phyloP scores from a whole-genome alignment of 2,797 vertebrate species.

The Malurus leucopterus region DNA sequence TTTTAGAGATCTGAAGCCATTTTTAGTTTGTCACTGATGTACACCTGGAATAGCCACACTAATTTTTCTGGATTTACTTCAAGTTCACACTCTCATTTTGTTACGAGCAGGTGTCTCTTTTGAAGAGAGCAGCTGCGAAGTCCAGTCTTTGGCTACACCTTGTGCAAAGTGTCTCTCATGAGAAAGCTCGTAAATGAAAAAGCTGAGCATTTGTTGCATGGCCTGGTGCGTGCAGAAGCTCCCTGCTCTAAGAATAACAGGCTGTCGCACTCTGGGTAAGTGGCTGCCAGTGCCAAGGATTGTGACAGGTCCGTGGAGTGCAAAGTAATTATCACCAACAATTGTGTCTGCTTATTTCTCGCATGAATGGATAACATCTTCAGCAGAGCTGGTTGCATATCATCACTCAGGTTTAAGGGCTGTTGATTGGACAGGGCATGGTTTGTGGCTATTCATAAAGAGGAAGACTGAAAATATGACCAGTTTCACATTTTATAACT shows the following conservation, averaged over 20 bases:
- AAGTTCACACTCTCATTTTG: not conserved
- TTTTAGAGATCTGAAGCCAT: not conserved
- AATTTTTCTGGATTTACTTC: not conserved
- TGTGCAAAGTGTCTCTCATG: not conserved
- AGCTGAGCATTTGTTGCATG: not conserved
- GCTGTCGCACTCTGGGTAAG: not conserved
- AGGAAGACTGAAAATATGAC: slow-evolving; percentile 45
- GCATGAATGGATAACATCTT: slow-evolving; percentile 56
- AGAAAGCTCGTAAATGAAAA: not conserved
- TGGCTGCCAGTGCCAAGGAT: slow-evolving; percentile 32
- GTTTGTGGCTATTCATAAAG: slow-evolving; percentile 58
- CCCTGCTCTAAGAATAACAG: not conserved
- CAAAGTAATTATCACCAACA: slow-evolving; percentile 60
- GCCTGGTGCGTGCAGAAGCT: not conserved
- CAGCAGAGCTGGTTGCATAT: slow-evolving; percentile 34
- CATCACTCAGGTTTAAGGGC: slow-evolving; percentile 47
- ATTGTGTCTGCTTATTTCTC: slow-evolving; percentile 56
- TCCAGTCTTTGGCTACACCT: not conserved
- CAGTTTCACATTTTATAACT: slow-evolving; percentile 49
- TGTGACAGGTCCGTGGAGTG: slow-evolving; percentile 8
- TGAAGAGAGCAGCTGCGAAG: not conserved
- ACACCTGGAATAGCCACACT: not conserved
- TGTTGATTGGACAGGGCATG: slow-evolving; percentile 25
- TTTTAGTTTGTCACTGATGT: not conserved
- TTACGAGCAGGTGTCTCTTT: not conserved